These are phyloP conservation scores for Malurus splendens DNA, from an alignment of 2,797 vertebrate genomes.

Conservation along the genomic window DNA sequence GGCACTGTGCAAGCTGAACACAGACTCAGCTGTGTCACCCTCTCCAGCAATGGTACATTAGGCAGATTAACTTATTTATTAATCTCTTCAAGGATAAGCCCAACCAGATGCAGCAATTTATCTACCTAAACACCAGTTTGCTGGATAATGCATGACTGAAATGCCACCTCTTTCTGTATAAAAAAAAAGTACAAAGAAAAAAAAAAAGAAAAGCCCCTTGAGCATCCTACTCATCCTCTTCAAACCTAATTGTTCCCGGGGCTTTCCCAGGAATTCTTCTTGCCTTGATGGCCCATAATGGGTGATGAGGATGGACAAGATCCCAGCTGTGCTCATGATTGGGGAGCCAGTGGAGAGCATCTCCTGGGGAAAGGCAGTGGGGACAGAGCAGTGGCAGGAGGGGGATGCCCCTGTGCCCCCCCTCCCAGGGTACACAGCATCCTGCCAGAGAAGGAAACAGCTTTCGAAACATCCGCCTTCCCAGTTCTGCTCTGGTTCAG, in stretches of 20 bases:
- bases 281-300: not conserved
- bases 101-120: slow-evolving; percentile 40
- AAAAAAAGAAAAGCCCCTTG: not conserved
- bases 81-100: slow-evolving; percentile 27
- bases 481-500: not conserved
- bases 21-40: not conserved
- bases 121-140: not conserved
- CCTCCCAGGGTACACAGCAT: not conserved
- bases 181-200: not conserved
- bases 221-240: not conserved
- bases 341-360: not conserved
- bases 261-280: not conserved
- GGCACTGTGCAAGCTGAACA: not conserved
- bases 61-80: slow-evolving; percentile 34
- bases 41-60: not conserved
- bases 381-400: not conserved
- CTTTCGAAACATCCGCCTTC: slow-evolving; percentile 21
- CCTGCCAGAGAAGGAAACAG: not conserved
- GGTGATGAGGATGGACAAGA: not conserved
- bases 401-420: accelerated
- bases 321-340: accelerated
- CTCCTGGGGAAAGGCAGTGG: not conserved
- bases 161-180: not conserved
- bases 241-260: not conserved
- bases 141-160: not conserved